A percentile compares a stretch with the other conserved stretches of the same genome.
These are phyloP conservation scores for Drosophila melanosoma DNA, from an alignment of 2,888 invertebrate species.

Conservation along the genomic window DNA sequence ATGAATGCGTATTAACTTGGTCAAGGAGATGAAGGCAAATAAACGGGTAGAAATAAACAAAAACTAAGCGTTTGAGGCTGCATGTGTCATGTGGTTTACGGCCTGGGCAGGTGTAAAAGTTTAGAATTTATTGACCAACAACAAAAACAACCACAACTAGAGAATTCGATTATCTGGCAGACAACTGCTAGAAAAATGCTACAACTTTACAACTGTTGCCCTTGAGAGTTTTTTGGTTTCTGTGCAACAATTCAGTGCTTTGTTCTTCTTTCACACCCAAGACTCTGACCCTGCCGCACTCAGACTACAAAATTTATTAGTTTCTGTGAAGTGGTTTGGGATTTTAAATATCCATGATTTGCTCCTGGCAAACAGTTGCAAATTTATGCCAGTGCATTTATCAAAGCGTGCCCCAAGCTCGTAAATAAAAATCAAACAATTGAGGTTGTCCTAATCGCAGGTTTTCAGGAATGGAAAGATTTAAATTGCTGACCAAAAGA, in stretches of 20 bases:
- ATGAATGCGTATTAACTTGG: constrained; percentile 55
- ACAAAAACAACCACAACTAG: constrained; percentile 17
- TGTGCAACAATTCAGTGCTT: constrained; percentile 1
- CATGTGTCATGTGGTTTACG: constrained; percentile 35
- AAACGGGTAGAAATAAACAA: constrained; percentile 7
- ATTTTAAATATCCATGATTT: constrained; percentile 9
- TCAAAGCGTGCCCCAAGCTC: constrained; percentile 2
- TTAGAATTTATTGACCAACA: constrained; percentile 68
- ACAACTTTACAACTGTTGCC: constrained; percentile 8
- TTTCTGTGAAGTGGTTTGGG: neutral
- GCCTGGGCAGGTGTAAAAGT: constrained; percentile 52
- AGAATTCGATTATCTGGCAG: constrained; percentile 56
- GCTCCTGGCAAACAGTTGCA: constrained; percentile 2
- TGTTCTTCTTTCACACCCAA: neutral
- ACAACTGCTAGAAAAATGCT: constrained; percentile 39
- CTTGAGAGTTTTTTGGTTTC: constrained; percentile 4
- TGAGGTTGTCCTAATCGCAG: neutral
- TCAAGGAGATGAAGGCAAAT: neutral
- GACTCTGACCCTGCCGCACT: neutral
- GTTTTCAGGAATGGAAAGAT: neutral
- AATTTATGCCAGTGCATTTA: constrained; percentile 18
- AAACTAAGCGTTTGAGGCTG: constrained; percentile 16
- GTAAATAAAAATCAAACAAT: neutral
- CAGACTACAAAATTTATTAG: constrained; percentile 15
- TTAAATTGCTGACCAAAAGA: neutral